phyloP scores from a whole-genome alignment of 1,140 invertebrate genomes.

The Propsilocerus akamusi region DNA sequence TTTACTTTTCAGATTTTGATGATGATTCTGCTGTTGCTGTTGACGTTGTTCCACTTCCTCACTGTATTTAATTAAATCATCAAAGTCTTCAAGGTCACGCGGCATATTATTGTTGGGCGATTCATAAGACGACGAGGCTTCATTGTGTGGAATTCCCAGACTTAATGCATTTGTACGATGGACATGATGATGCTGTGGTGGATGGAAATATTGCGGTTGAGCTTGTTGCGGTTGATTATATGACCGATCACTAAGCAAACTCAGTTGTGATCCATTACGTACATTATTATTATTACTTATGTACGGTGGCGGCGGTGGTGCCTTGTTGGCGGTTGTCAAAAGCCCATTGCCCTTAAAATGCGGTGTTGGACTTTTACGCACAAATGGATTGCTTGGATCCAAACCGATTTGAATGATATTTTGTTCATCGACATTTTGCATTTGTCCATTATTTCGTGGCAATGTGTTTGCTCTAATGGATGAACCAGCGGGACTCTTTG shows the following conservation, averaged over 20 bases:
- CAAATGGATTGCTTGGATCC: conserved; percentile 32
- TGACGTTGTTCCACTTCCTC: conserved; percentile 32
- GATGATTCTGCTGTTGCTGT: conserved; percentile 24
- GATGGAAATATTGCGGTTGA: conserved; percentile 9
- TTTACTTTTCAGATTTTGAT: conserved; percentile 31
- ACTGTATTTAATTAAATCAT: conserved; percentile 45
- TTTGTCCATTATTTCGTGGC: conserved; percentile 32
- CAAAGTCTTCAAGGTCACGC: conserved; percentile 45
- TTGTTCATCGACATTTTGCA: conserved; percentile 20
- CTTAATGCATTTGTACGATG: conserved; percentile 14
- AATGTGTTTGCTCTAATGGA: conserved; percentile 37
- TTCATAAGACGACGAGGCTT: conserved; percentile 18
- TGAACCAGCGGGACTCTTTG: conserved; percentile 16
- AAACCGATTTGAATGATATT: conserved; percentile 26
- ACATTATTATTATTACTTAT: background rate
- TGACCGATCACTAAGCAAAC: conserved; percentile 9
- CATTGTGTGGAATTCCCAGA: conserved; percentile 24
- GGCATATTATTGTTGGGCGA: conserved; percentile 25
- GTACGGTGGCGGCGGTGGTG: background rate
- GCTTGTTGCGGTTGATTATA: too few species aligned
- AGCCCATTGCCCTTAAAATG: conserved; percentile 17
- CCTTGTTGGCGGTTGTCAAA: conserved; percentile 9
- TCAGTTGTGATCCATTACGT: conserved; percentile 9
- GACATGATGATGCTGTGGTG: background rate
- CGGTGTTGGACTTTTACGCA: conserved; percentile 34